Percentiles rank a stretch among this genome's conserved stretches.
Conservation (phyloP, 37 sponge, comb jelly and placozoan species). For the Agelas oroides region DNA sequence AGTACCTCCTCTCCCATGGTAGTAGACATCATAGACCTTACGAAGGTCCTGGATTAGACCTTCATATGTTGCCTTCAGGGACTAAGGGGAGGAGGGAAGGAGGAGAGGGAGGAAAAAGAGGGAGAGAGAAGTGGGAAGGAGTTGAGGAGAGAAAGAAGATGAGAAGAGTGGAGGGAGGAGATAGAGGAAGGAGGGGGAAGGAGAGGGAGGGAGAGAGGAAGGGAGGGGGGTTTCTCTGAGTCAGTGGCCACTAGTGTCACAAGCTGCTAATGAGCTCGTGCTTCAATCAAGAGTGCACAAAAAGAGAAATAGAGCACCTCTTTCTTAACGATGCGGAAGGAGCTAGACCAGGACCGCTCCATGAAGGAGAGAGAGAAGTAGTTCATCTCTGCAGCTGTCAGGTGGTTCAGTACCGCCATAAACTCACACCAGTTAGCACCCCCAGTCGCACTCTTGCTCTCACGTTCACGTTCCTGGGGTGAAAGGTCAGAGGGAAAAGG, state of each 20-base stretch:
- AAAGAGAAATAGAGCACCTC: too few species aligned
- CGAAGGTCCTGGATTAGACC: constrained; percentile 39
- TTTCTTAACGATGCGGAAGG: constrained; percentile 8
- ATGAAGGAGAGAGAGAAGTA: constrained; percentile 50
- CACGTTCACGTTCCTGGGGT: constrained; percentile 57
- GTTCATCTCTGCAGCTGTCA: constrained; percentile 45
- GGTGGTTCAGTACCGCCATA: constrained; percentile 34
- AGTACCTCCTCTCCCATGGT: constrained; percentile 55
- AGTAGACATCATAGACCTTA: constrained; percentile 56
- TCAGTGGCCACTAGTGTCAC: too few species aligned
- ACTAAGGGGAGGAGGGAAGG: neutral
- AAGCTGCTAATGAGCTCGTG: neutral
- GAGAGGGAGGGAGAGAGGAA: constrained; percentile 2
- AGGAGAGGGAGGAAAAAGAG: neutral
- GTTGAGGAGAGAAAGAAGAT: too few species aligned
- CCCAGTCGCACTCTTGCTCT: constrained; percentile 13
- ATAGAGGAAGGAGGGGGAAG: neutral
- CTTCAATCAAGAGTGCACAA: neutral
- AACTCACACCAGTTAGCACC: constrained; percentile 66
- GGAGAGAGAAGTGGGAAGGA: neutral
- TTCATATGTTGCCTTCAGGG: constrained; percentile 51
- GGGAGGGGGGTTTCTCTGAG: constrained; percentile 3
- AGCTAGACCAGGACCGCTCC: neutral
- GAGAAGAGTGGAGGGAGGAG: neutral
- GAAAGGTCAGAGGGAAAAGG: neutral